Conservation (phyloP, 2,888 invertebrate species). For the Euplagia quadripunctaria region DNA sequence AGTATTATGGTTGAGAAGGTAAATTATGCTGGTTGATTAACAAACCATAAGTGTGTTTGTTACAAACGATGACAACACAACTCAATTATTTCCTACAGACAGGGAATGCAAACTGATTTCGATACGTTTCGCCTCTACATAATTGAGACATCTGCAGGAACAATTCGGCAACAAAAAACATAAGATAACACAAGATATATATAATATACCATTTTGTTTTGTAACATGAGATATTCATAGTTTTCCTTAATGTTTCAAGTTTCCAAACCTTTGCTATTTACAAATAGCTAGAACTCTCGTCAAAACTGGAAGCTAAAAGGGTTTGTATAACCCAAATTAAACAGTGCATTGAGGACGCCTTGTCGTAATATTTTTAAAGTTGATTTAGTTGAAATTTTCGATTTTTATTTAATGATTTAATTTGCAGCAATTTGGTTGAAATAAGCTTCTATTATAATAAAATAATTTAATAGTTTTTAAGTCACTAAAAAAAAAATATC, state of each 20-base stretch:
- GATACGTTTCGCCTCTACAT: neutral
- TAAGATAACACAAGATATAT: neutral
- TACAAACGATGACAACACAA: neutral
- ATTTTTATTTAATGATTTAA: neutral
- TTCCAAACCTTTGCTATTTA: neutral
- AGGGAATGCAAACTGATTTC: neutral
- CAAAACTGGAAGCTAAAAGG: constrained; percentile 17
- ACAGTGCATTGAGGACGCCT: constrained; percentile 10
- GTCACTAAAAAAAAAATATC: too few species aligned
- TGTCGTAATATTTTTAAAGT: constrained; percentile 9
- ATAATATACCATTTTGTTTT: neutral
- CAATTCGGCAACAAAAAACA: neutral
- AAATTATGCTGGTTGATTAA: neutral
- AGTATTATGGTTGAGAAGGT: neutral
- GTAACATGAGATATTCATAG: neutral
- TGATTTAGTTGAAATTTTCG: constrained; percentile 3
- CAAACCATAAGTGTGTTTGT: neutral
- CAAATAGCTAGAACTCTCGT: constrained; percentile 9
- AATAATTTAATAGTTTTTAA: too few species aligned
- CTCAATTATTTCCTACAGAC: neutral
- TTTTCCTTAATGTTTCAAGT: neutral
- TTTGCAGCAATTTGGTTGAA: too few species aligned
- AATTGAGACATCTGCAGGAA: neutral
- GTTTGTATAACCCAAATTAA: constrained; percentile 15
- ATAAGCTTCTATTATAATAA: neutral